phyloP scores from a whole-genome alignment of 2,888 invertebrate species.

The Chironomus riparius region DNA sequence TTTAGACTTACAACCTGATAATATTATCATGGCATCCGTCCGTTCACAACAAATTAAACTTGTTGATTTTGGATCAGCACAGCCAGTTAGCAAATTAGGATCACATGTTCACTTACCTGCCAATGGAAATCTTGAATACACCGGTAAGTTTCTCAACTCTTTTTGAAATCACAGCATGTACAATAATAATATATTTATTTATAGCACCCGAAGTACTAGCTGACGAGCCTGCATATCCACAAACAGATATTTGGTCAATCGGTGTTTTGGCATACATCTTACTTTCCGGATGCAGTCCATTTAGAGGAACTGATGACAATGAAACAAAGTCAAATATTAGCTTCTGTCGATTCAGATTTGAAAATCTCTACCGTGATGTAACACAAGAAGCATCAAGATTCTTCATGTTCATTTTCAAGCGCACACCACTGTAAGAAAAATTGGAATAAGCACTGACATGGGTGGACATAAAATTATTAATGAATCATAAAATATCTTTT shows the following conservation, averaged over 20 bases:
- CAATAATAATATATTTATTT: background rate
- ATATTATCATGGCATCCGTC: slow-evolving; percentile 83
- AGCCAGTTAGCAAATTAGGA: slow-evolving; percentile 70
- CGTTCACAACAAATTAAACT: slow-evolving; percentile 80
- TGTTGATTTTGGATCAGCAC: slow-evolving; percentile 84
- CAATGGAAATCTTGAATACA: slow-evolving; percentile 66
- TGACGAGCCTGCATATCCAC: slow-evolving; percentile 79
- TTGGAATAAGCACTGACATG: slow-evolving; percentile 30
- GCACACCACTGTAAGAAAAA: slow-evolving; percentile 68
- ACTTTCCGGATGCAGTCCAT: slow-evolving; percentile 87
- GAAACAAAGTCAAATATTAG: slow-evolving; percentile 88
- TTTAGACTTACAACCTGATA: slow-evolving; percentile 87
- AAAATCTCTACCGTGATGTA: slow-evolving; percentile 87
- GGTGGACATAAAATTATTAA: background rate
- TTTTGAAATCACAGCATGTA: too few species aligned
- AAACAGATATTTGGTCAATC: slow-evolving; percentile 93
- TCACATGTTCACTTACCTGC: slow-evolving; percentile 53
- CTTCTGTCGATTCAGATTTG: slow-evolving; percentile 86
- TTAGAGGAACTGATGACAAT: slow-evolving; percentile 67
- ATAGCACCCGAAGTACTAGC: slow-evolving; percentile 79
- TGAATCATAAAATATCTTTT: slow-evolving; percentile 29
- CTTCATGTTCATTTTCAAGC: slow-evolving; percentile 91
- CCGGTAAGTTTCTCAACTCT: slow-evolving; percentile 43
- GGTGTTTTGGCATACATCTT: slow-evolving; percentile 87
- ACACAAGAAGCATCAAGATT: slow-evolving; percentile 89